Evolutionary conservation across 2,113 vertebrate species (phyloP).

Genomic region (Proterorhinus semilunaris): DNA sequence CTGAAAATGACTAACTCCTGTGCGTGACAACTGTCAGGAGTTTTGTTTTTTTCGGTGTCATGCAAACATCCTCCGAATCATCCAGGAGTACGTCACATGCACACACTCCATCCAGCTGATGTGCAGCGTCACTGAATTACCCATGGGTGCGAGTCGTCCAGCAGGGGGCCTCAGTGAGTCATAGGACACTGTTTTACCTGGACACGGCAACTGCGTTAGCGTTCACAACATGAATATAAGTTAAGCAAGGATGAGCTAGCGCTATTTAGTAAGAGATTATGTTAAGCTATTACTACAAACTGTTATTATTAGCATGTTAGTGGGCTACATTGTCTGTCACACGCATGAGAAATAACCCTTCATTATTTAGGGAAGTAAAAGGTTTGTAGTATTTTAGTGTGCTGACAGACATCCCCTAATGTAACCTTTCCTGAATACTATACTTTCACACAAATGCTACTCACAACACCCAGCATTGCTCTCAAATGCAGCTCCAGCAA

Average conservation of each 20-base stretch:
- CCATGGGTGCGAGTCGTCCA: conserved; percentile 59
- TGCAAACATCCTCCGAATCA: conserved; percentile 6
- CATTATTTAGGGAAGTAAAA: too few species aligned
- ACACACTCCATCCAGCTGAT: conserved; percentile 19
- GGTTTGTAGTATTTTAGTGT: too few species aligned
- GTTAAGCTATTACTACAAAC: conserved; percentile 23
- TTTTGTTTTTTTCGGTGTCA: background rate
- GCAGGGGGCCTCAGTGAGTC: conserved; percentile 70
- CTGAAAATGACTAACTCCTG: conserved; percentile 16
- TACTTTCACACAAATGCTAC: too few species aligned
- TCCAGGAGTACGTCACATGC: background rate
- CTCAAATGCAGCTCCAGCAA: too few species aligned
- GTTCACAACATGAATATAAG: conserved; percentile 12
- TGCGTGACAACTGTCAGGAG: background rate
- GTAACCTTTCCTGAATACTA: too few species aligned
- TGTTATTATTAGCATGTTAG: background rate
- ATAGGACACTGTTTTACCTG: conserved; percentile 73
- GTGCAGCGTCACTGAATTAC: conserved; percentile 44
- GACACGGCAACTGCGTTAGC: conserved; percentile 61
- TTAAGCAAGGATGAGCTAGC: conserved; percentile 19
- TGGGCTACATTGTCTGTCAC: background rate
- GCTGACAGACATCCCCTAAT: too few species aligned
- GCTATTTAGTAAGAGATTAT: conserved; percentile 30
- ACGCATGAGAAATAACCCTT: background rate
- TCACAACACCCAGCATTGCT: too few species aligned